Evolutionary conservation across 2,797 vertebrate species (phyloP), one percentile per base, ranked within the genome.

Genomic region (Girardinus metallicus): DNA sequence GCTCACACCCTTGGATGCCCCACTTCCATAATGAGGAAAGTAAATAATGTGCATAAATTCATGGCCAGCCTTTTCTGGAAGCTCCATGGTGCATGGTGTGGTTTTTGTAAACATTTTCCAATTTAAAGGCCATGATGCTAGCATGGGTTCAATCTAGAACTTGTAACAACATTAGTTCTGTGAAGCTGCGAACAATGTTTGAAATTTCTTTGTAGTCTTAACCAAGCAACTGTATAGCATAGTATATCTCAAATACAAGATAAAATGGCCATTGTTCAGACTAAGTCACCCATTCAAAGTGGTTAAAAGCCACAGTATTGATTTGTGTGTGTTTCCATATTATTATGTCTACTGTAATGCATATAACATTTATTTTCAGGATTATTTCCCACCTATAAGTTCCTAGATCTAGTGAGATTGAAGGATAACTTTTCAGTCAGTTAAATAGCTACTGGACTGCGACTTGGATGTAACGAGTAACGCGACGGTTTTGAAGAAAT

Each of bases 1-100:
- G 77, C 73, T 84, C 78, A 44, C 74, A 36, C 76, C 66, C 78
- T 62, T 16, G 76, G 78, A 86, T 88, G 89, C 79, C 91, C 88
- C 74, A 90, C 84, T 91, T 92, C 82, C 79, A 87, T 88, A 91
- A 87, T 89, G 72, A 84, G 83, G 86, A 46, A 76, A 76, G 84
- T 86, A 88, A 90, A 89, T 92, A 85, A 89, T 79, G 23, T 88
- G 79, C 74, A 84, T 82, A 82, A 85, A 75, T 60, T 77, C 75
- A 73, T 8, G 74, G 75, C 70, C 21, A 0, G 49, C 77, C 81
- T 85, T 78, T 79, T 74, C 4, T 79, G 51, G 66, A 85, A 80
- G 68, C 74, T 78, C 8, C 11, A 23, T 47, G 10, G 39, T n/a
- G 3, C 36, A 12, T 55, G 43, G 43, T 62, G 18, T n/a, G 36